Percentiles rank a stretch among this genome's conserved stretches.
These are phyloP conservation scores for Drosophila neocordata DNA, from an alignment of 1,140 invertebrate species.

Conservation along the genomic window DNA sequence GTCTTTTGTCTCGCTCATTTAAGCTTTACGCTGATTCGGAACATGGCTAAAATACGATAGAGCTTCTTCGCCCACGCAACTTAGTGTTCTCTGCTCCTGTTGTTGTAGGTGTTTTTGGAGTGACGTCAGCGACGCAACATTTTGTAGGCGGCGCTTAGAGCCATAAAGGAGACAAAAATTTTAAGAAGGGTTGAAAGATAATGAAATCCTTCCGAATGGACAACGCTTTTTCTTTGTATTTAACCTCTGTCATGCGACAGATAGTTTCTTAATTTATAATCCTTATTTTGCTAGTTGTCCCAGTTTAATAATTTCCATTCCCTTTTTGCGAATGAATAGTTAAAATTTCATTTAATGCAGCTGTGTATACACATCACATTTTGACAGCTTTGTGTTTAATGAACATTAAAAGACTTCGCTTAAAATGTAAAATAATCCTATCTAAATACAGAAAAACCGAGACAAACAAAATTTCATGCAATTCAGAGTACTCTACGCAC, in stretches of 20 bases:
- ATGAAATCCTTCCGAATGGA: constrained; percentile 1
- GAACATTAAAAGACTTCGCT: constrained; percentile 34
- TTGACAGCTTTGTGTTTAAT: constrained; percentile 33
- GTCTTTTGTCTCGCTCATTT: no score
- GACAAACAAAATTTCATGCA: neutral
- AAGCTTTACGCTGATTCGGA: no score
- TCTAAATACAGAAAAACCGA: neutral
- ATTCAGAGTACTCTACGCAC: neutral
- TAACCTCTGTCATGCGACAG: constrained; percentile 6
- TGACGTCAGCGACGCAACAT: constrained; percentile 69
- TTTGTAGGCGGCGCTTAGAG: constrained; percentile 61
- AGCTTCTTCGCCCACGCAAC: constrained; percentile 49
- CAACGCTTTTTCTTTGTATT: constrained; percentile 11
- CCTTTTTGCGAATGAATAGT: constrained; percentile 6
- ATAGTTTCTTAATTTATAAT: constrained; percentile 20
- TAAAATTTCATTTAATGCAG: constrained; percentile 33
- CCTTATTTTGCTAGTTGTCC: neutral
- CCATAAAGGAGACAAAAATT: constrained; percentile 15
- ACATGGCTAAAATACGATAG: constrained; percentile 28
- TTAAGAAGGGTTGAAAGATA: constrained; percentile 32
- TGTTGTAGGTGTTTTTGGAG: constrained; percentile 5
- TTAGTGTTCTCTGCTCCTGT: constrained; percentile 1
- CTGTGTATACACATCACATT: constrained; percentile 56
- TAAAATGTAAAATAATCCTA: constrained; percentile 62
- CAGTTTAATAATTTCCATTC: neutral